Conservation (phyloP, 37 sponge, comb jelly and placozoan species). For the Ianthella basta region DNA sequence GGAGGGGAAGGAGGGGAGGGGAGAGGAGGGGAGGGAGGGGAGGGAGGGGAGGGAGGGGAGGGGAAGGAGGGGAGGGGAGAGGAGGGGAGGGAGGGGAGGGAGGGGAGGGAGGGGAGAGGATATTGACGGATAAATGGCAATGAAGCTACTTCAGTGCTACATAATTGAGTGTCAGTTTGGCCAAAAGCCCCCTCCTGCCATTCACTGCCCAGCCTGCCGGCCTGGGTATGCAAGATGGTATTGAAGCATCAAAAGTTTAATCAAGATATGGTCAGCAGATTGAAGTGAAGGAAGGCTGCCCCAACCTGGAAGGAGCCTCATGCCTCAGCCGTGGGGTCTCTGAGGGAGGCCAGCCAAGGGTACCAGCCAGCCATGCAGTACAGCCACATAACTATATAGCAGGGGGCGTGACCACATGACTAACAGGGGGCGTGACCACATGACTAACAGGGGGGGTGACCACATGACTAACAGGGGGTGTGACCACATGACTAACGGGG, state of each 20-base stretch:
- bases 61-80: neutral
- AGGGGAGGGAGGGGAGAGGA: slow-evolving; percentile 2
- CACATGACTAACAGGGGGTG: too few species aligned
- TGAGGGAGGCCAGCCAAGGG: neutral
- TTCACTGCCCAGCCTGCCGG: neutral
- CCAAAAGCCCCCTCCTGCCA: neutral
- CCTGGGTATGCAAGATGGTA: neutral
- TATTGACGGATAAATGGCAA: too few species aligned
- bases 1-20: neutral
- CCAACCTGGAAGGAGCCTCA: neutral
- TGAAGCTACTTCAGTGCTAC: neutral
- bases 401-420: too few species aligned
- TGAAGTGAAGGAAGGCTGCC: too few species aligned
- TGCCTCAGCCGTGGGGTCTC: neutral
- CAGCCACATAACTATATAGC: too few species aligned
- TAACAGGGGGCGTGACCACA: too few species aligned
- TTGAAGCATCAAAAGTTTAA: neutral
- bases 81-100: neutral
- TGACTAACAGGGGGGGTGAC: too few species aligned
- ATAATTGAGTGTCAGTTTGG: neutral
- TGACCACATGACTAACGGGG: too few species aligned
- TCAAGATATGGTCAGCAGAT: neutral
- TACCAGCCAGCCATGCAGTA: too few species aligned
- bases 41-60: neutral
- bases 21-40: neutral